A percentile compares a stretch with the other conserved stretches of the same genome.
Evolutionary conservation across 1,140 invertebrate genomes (phyloP).

Genomic region (Trachymyrmex cornetzi): DNA sequence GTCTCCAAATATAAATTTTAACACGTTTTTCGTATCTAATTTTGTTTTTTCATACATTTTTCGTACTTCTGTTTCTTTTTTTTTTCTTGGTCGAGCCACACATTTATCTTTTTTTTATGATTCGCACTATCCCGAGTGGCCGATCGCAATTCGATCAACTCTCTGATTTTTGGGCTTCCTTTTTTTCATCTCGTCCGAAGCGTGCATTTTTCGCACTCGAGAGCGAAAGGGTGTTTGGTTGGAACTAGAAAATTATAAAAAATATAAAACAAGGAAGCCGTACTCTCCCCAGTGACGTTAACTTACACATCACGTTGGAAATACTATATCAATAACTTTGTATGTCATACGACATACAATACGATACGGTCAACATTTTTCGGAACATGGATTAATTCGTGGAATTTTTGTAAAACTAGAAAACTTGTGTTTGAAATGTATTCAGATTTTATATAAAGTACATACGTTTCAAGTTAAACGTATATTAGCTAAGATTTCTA

Average conservation of each 20-base stretch:
- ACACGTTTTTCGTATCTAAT: neutral
- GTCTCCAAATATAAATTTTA: too few species aligned
- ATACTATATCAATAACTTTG: constrained; percentile 1
- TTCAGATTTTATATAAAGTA: neutral
- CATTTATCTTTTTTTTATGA: constrained; percentile 23
- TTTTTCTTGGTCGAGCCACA: neutral
- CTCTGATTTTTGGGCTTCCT: neutral
- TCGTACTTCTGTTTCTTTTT: neutral
- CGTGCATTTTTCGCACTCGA: constrained; percentile 15
- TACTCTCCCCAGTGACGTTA: neutral
- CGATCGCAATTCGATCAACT: constrained; percentile 10
- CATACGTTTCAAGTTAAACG: neutral
- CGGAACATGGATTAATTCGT: neutral
- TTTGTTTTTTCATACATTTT: neutral
- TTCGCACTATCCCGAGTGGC: constrained; percentile 2
- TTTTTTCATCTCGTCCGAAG: neutral
- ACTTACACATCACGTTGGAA: neutral
- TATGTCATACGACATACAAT: neutral
- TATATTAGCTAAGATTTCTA: neutral
- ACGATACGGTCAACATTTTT: neutral
- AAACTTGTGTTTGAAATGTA: neutral
- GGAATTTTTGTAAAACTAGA: neutral
- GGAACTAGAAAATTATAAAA: constrained; percentile 25
- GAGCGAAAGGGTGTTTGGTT: neutral
- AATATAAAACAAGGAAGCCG: neutral